Conservation (phyloP, 92 coral and sea anemone genomes). For the Porites lobata region DNA sequence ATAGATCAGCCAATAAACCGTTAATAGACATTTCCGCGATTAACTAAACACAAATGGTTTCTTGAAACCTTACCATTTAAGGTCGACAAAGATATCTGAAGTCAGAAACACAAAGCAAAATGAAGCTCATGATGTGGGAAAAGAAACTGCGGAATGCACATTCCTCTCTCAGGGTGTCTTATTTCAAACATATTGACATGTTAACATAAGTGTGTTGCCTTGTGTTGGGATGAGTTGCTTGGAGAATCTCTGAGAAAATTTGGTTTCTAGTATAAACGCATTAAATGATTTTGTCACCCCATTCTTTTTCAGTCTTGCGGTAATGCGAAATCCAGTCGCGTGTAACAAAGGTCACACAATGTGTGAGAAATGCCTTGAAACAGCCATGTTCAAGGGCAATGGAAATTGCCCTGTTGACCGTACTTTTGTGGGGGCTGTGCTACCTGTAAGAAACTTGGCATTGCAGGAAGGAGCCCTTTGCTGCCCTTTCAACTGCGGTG, state of each 20-base stretch:
- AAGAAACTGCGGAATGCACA: too few species aligned
- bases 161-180: too few species aligned
- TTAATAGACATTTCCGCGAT: too few species aligned
- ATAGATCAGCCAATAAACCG: too few species aligned
- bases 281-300: not conserved
- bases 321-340: conserved; percentile 7
- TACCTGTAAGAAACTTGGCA: not conserved
- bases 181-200: too few species aligned
- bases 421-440: not conserved
- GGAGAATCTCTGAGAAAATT: not conserved
- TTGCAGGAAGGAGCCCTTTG: conserved; percentile 9
- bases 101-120: too few species aligned
- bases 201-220: too few species aligned
- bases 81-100: too few species aligned
- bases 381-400: not conserved
- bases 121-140: too few species aligned
- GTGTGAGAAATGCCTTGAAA: conserved; percentile 11
- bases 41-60: too few species aligned
- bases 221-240: not conserved
- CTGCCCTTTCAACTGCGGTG: not conserved
- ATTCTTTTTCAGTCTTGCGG: not conserved
- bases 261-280: too few species aligned
- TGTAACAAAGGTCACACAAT: conserved; percentile 22
- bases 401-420: conserved; percentile 15
- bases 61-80: too few species aligned